Base-by-base conservation (phyloP, 2,888 invertebrate species). In the Monopis laevigella region DNA sequence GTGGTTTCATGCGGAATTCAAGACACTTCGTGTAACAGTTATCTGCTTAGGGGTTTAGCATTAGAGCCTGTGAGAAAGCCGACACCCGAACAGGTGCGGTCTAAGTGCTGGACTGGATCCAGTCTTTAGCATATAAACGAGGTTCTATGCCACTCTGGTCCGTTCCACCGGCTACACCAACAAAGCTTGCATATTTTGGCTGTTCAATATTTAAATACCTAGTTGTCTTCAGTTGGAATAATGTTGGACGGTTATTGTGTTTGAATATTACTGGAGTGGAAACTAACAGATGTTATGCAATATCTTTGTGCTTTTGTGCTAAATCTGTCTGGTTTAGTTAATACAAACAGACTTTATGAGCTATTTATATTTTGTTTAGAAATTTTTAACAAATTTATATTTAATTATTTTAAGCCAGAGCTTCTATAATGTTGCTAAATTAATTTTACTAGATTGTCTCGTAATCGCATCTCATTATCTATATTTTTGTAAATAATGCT, bases 101-200 rank as follows among this genome's bases (percentile, higher is more conserved):
- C 45, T 48, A 48, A 48, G 47, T 46, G 52, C 46, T 36, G 43
- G 44, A 40, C 45, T 47, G 48, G 43, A 50, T 53, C 50, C 49
- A 43, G 48, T 44, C 49, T 50, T 56, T 56, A 53, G 53, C 54
- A 55, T 56, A 56, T 52, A 56, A 55, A 56, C 51, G 54, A 53
- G 50, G 16, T 8, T 17, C 30, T 30, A 32, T 32, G 32, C 32
- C 32, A 32, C 32, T 17, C 32, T 29, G 14, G 29, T 13, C 3
- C 32, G 32, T 17, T 17, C 17, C 32, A 14, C 32, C n/a, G 32
- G 32, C 11, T 32, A 32, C 17, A 3, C 14, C n/a, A 32, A 32
- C 32, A 17, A 17, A 14, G 14, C 32, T n/a, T 32, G 32, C 32
- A 32, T 32, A 32, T 32, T 32, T 32, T 17, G 32, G 32, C 32